Base-by-base conservation (phyloP, 2,888 invertebrate species). In the Tetanocera ferruginea region DNA sequence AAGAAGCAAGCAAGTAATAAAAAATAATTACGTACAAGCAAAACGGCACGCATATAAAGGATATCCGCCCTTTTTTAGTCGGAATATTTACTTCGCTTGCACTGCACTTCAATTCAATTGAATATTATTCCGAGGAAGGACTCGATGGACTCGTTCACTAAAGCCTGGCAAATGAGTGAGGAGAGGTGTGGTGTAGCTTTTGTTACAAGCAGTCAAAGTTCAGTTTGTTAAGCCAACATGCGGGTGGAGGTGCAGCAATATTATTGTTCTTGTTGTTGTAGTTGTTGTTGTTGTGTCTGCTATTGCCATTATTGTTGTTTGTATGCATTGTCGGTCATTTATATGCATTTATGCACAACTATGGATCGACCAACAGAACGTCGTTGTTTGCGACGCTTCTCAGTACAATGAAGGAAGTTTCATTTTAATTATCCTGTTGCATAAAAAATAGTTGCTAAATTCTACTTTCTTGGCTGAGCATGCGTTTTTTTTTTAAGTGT, bases 11-110 rank as follows among this genome's bases (percentile, higher is more conserved):
- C 74, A 43, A 51, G 51, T 57, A 74, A 74, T 74, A 74, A 74
- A 74, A 74, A 74, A 74, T 74, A 74, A 74, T 74, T 74, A 52
- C 64, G 62, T 51, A 49, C 49, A 62, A 74, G 74, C 31, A 23
- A 69, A 69, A 71, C 34, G 80, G 80, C 79, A 81, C 81, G 80
- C 80, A 80, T 77, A 43, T 43, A 79, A 80, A 80, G 80, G 80
- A 81, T 79, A 79, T 80, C 80, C 80, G 80, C 76, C 77, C 79
- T 79, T 80, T 80, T 79, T 69, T 77, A 74, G 76, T 69, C 69
- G 49, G 25, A 11, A 5, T 64, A 64, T 64, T 64, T 25, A 49
- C 25, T 3, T 60, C 14, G 52, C 73, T 74, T 6, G 73, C 73
- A 43, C 49, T 74, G 73, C 64, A 62, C 51, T 62, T 64, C 62